These are phyloP conservation scores for Drosophila colorata DNA, from an alignment of 2,888 invertebrate species.

Conservation along the genomic window DNA sequence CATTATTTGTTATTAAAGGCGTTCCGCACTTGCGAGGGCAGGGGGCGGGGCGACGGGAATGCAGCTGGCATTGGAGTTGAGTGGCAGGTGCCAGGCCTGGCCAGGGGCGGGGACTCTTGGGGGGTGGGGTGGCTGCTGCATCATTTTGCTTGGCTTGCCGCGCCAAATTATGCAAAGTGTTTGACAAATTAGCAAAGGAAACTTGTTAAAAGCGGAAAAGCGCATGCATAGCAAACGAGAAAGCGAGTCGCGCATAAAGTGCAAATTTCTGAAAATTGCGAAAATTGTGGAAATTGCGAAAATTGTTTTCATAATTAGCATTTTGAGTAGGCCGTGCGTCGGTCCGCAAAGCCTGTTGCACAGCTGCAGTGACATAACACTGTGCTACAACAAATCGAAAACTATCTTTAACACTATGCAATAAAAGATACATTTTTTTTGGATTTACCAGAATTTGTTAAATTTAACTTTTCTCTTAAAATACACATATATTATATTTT, in stretches of 20 bases:
- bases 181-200: constrained; percentile 81
- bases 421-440: too few species aligned
- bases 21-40: constrained; percentile 23
- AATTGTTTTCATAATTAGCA: constrained; percentile 77
- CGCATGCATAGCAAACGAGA: constrained; percentile 79
- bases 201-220: constrained; percentile 77
- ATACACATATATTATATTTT: too few species aligned
- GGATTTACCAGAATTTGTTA: too few species aligned
- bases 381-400: too few species aligned
- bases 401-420: too few species aligned
- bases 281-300: constrained; percentile 47
- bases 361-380: not conserved
- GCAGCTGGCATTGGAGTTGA: not conserved
- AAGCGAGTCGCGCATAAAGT: constrained; percentile 60
- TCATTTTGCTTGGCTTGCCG: constrained; percentile 47
- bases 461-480: too few species aligned
- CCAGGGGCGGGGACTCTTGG: not conserved
- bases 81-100: too few species aligned
- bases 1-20: constrained; percentile 39
- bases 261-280: constrained; percentile 47
- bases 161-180: constrained; percentile 80
- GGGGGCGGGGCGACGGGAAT: too few species aligned
- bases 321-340: constrained; percentile 50
- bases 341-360: not conserved
- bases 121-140: constrained; percentile 15